Base-by-base conservation (phyloP, 2,888 invertebrate genomes). In the Deladenus siricidicola region DNA sequence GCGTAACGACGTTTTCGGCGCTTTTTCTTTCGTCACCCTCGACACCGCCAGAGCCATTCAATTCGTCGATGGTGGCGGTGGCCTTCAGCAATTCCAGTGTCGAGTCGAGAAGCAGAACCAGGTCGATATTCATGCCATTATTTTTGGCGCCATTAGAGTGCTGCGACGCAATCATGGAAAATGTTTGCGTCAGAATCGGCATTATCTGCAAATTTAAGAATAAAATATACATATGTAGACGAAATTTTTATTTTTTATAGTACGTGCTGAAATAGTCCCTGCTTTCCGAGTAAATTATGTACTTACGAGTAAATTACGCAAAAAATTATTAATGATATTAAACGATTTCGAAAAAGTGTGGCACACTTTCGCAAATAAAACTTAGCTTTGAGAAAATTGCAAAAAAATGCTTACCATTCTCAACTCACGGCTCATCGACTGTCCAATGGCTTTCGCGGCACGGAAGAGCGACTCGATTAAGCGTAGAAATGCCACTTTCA, bases 401-500 rank as follows among this genome's bases (percentile, higher is more conserved):
- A 39, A 23, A 19, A 43, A 34, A 39, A 17, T 34, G 6, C n/a
- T 1, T 1, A 53, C 49, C 50, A 50, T 50, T 4, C 23, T 52
- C 49, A 21, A 44, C 26, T 30, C 49, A 3, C 23, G 14, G 21
- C 29, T 39, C 48, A 34, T 49, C n/a, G 47, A 24, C 17, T 17
- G n/a, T 4, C 23, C 23, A 3, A 53, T 17, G 53, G 53, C 10
- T 53, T 53, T 39, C 8, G 43, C 34, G 24, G 53, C 10, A 17
- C 28, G 28, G n/a, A 58, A 43, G 23, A 58, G 34, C 2, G 58
- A 53, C 21, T 19, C 58, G 4, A 58, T 24, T 2, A 58, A 28
- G 21, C 23, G 52, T 14, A 58, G 29, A 28, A 58, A 44, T 10
- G 23, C 47, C 3, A 19, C 21, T 10, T 51, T 39, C 10, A 29